Percentiles rank a stretch among this genome's conserved stretches.
phyloP scores from a whole-genome alignment of 2,797 vertebrate species.

The Enteromius thamalakanensis region DNA sequence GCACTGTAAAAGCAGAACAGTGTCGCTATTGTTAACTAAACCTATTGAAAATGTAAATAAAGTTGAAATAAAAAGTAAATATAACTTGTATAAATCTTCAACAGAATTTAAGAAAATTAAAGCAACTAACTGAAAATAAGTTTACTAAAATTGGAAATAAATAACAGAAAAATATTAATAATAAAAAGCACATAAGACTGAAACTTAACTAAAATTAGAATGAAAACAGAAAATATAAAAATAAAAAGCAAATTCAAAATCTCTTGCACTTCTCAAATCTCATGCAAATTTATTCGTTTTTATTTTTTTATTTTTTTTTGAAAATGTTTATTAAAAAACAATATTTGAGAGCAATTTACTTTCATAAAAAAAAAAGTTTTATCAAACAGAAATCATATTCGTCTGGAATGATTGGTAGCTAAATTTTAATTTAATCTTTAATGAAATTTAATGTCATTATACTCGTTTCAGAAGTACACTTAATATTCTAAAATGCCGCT shows the following conservation, averaged over 20 bases:
- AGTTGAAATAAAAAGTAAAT: not conserved
- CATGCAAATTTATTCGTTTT: not conserved
- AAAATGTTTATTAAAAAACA: not conserved
- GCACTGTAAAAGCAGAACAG: not conserved
- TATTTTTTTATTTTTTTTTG: not conserved
- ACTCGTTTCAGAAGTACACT: not conserved
- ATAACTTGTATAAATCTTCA: not conserved
- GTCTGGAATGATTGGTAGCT: not conserved
- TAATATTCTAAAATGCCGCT: not conserved
- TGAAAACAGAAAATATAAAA: not conserved
- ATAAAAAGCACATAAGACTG: not conserved
- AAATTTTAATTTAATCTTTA: not conserved
- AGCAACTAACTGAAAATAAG: not conserved
- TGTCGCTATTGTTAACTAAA: conserved; percentile 2
- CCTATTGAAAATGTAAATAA: not conserved
- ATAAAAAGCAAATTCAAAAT: not conserved
- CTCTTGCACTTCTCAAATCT: not conserved
- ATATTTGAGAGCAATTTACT: not conserved
- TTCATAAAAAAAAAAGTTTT: not conserved
- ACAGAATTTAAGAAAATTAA: not conserved
- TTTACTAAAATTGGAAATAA: not conserved
- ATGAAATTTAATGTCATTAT: not conserved
- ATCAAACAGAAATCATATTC: not conserved
- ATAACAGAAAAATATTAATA: not conserved
- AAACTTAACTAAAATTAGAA: not conserved